Evolutionary conservation across 35 echinoderm and acorn worm genomes (phyloP).

Genomic region (Amphiura filiformis): DNA sequence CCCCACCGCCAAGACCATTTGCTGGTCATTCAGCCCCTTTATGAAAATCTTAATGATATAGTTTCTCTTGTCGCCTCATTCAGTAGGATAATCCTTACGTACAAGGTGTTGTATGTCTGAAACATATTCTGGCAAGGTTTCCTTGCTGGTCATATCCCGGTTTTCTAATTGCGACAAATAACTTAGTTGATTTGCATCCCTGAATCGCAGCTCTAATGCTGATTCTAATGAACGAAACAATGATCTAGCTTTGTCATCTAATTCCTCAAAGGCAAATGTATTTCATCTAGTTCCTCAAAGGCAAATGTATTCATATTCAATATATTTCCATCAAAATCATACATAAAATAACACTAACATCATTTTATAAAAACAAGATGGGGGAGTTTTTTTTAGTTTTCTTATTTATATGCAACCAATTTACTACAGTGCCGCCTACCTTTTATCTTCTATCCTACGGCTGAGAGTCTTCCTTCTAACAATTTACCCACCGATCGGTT

Average conservation of each 20-base stretch:
- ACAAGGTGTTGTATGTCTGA: slow-evolving; percentile 27
- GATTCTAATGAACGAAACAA: not conserved
- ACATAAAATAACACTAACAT: too few relatives aligned
- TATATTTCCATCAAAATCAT: too few relatives aligned
- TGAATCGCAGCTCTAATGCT: slow-evolving; percentile 28
- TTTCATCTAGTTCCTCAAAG: too few relatives aligned
- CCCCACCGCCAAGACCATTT: slow-evolving; percentile 33
- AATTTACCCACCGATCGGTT: too few relatives aligned
- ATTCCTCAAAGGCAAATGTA: slow-evolving; percentile 42
- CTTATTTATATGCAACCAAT: too few relatives aligned
- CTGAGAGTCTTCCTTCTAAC: too few relatives aligned
- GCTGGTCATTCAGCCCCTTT: slow-evolving; percentile 29
- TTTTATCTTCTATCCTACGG: too few relatives aligned
- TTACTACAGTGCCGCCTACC: too few relatives aligned
- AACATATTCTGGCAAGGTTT: slow-evolving; percentile 30
- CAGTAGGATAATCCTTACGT: slow-evolving; percentile 25
- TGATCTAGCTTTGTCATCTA: not conserved
- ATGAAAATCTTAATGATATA: slow-evolving; percentile 33
- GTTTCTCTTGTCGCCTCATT: slow-evolving; percentile 24
- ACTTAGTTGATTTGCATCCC: not conserved
- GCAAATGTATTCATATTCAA: too few relatives aligned
- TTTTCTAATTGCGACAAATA: slow-evolving; percentile 21
- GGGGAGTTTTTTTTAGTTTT: too few relatives aligned
- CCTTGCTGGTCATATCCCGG: slow-evolving; percentile 13
- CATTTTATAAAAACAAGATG: too few relatives aligned